Base-by-base conservation (phyloP, 2,888 invertebrate species). In the Holacanthella duospinosa region DNA sequence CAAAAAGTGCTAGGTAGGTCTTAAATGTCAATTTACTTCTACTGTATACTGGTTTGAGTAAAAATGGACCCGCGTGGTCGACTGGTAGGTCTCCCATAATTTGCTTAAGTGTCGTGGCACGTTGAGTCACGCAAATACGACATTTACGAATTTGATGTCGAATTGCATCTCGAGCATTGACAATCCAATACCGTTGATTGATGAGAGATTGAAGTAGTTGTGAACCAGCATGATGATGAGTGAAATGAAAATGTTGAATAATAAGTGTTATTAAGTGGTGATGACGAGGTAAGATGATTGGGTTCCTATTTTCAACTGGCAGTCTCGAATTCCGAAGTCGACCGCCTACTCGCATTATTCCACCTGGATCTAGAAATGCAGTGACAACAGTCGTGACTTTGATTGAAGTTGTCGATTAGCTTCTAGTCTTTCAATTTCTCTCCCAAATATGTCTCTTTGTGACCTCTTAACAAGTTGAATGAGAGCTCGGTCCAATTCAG, bases 41-140 rank as follows among this genome's bases (percentile, higher is more conserved):
- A 3, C 65, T 57, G 9, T 55, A 55, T 27, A 65, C 61, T 54
- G 69, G 66, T 24, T 29, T 55, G 12, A 64, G 29, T n/a, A 60
- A 43, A 65, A 69, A 58, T 65, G 68, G 61, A 29, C 63, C 68
- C 2, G 68, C 66, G 29, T 58, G 67, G 21, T 70, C 68, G 1
- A 68, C 64, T 4, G 74, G 75, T 53, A 75, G 64, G 58, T 74
- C 44, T 1, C 74, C 74, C 75, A 76, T 75, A 1, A 71, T 43
- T 55, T 74, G 74, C 4, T 61, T 9, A 2, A 67, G 57, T 16
- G 48, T 55, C 1, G 4, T 43, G 1, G 65, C 55, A 25, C 29
- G 36, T 2, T 29, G 21, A 25, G 63, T 58, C 1, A 55, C 54
- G 54, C 72, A 74, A 21, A 24, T 55, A 1, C 68, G 36, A 24